Conservation (phyloP, 1,140 invertebrate species). For the Hirudo medicinalis region DNA sequence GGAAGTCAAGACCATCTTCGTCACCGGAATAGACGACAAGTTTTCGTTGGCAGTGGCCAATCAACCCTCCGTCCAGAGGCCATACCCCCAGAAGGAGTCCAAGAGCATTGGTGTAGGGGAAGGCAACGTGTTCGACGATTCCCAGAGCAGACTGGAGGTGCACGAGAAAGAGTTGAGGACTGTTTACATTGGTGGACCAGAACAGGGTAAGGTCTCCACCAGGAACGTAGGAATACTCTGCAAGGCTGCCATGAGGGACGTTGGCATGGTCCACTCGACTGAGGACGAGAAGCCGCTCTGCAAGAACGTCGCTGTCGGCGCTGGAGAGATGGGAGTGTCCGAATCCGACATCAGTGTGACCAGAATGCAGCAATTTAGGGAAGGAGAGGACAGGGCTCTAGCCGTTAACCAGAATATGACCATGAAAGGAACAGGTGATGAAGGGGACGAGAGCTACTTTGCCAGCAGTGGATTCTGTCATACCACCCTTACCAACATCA, state of each 20-base stretch:
- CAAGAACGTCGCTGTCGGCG: conserved; percentile 34
- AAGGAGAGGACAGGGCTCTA: neutral
- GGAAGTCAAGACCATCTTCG: conserved; percentile 20
- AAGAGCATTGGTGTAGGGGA: conserved; percentile 37
- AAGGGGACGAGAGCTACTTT: neutral
- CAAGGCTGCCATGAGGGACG: conserved; percentile 32
- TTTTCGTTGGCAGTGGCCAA: neutral
- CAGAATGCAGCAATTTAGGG: conserved; percentile 14
- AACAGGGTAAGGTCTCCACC: conserved; percentile 41
- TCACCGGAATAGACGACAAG: conserved; percentile 9
- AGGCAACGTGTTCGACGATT: conserved; percentile 33
- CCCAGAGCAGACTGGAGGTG: conserved; percentile 29
- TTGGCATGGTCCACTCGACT: conserved; percentile 33
- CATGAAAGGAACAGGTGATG: conserved; percentile 13
- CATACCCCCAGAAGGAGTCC: conserved; percentile 26
- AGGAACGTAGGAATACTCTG: conserved; percentile 49
- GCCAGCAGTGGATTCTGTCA: conserved; percentile 15
- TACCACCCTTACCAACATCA: conserved; percentile 17
- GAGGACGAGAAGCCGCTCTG: conserved; percentile 34
- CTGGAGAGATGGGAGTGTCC: conserved; percentile 26
- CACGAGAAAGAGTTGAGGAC: conserved; percentile 40
- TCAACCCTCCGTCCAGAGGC: neutral
- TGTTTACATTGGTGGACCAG: conserved; percentile 32
- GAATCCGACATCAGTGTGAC: conserved; percentile 23
- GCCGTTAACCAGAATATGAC: neutral